A percentile compares a stretch with the other conserved stretches of the same genome.
phyloP scores from a whole-genome alignment of 2,888 invertebrate species.

The Mythimna albipuncta region DNA sequence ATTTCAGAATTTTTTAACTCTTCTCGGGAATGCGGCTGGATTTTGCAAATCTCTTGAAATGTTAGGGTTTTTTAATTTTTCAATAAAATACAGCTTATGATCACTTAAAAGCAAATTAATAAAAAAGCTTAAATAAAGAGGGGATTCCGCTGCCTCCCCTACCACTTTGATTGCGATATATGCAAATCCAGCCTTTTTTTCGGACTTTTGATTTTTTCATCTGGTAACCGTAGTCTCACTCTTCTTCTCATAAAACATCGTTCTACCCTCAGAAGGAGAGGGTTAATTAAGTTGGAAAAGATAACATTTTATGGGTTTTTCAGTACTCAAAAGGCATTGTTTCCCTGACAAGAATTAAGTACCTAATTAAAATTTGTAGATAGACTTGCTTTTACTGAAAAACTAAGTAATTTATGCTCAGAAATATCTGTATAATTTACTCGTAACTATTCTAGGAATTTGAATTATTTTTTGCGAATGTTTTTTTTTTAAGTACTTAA shows the following conservation, averaged over 20 bases:
- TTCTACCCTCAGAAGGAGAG: constrained; percentile 20
- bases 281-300: constrained; percentile 51
- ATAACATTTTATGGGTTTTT: constrained; percentile 57
- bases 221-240: background rate
- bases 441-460: constrained; percentile 17
- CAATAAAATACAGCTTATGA: too few relatives aligned
- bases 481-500: constrained; percentile 32
- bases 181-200: too few relatives aligned
- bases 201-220: too few relatives aligned
- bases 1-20: too few relatives aligned
- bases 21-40: too few relatives aligned
- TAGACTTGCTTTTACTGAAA: constrained; percentile 22
- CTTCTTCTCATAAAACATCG: constrained; percentile 13
- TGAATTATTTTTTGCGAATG: constrained; percentile 4
- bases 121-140: too few relatives aligned
- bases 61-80: too few relatives aligned
- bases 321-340: constrained; percentile 46
- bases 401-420: constrained; percentile 29
- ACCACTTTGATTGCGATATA: too few relatives aligned
- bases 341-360: constrained; percentile 52
- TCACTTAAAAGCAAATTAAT: too few relatives aligned
- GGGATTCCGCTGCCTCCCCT: too few relatives aligned
- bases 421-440: constrained; percentile 35
- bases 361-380: constrained; percentile 55
- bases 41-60: too few relatives aligned